Conservation (phyloP, 2,113 vertebrate species). For the Oophaga pumilio region DNA sequence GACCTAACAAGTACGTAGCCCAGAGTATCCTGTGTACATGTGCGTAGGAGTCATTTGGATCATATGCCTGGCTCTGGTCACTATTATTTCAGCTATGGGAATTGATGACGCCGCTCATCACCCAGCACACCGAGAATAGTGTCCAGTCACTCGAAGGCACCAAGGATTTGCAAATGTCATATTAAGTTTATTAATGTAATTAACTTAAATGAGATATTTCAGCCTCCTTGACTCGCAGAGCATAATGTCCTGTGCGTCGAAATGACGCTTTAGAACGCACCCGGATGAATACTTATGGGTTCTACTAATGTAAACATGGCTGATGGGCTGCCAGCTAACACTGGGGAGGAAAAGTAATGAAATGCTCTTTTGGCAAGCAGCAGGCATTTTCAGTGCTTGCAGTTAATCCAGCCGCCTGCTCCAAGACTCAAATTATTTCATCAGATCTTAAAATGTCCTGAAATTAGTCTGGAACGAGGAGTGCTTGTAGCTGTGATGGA, state of each 20-base stretch:
- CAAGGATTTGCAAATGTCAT: background rate
- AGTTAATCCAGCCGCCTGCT: constrained; percentile 64
- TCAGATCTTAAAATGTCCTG: constrained; percentile 60
- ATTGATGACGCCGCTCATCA: background rate
- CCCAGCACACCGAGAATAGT: background rate
- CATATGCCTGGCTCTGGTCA: background rate
- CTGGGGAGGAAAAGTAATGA: constrained; percentile 69
- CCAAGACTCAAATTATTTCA: constrained; percentile 65
- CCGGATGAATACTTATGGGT: constrained; percentile 80
- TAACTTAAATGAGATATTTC: background rate
- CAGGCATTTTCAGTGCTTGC: constrained; percentile 65
- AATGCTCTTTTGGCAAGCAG: constrained; percentile 72
- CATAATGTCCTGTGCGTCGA: constrained; percentile 65
- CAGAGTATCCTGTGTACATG: no score
- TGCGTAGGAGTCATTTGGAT: background rate
- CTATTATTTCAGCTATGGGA: background rate
- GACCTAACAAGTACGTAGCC: no score
- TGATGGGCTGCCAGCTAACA: constrained; percentile 74
- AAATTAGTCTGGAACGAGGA: constrained; percentile 66
- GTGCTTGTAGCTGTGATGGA: constrained; percentile 45
- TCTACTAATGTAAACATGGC: constrained; percentile 76
- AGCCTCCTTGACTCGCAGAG: background rate
- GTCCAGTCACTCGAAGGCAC: background rate
- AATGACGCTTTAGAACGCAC: constrained; percentile 74
- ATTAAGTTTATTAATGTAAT: background rate